These are phyloP conservation scores for Alexandromys fortis DNA, from an alignment of 2,113 vertebrate genomes.

Conservation along the genomic window DNA sequence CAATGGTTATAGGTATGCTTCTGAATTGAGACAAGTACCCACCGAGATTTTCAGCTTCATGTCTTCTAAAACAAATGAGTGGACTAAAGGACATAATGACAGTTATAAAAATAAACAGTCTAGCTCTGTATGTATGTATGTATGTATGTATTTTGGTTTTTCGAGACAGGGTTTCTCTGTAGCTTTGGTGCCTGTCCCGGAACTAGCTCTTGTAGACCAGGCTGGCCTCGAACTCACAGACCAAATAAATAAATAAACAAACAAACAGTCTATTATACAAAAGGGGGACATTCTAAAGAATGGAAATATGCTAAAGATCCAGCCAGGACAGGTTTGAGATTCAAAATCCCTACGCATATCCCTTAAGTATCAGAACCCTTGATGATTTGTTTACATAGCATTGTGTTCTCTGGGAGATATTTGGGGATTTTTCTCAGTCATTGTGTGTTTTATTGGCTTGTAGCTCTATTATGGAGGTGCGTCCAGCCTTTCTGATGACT, in stretches of 20 bases:
- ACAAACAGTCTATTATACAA: background rate
- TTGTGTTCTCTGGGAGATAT: background rate
- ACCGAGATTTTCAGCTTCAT: background rate
- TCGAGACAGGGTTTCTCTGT: no score
- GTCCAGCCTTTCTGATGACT: background rate
- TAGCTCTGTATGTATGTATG: background rate
- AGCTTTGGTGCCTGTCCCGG: no score
- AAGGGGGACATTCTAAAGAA: background rate
- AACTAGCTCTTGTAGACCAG: no score
- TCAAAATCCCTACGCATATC: background rate
- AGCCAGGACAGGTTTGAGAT: background rate
- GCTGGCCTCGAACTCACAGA: no score
- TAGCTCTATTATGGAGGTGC: background rate
- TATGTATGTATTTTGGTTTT: no score
- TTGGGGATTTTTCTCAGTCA: background rate
- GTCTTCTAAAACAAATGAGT: background rate
- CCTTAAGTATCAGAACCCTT: background rate
- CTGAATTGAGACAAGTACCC: background rate
- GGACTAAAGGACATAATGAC: background rate
- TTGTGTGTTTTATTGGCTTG: background rate
- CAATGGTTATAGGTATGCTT: background rate
- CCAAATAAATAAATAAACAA: no score
- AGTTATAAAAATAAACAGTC: background rate
- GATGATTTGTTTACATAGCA: background rate
- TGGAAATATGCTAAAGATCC: background rate